Percentiles rank a stretch among this genome's conserved stretches.
These are phyloP conservation scores for Sycophila texana DNA, from an alignment of 2,888 invertebrate species.

Conservation along the genomic window DNA sequence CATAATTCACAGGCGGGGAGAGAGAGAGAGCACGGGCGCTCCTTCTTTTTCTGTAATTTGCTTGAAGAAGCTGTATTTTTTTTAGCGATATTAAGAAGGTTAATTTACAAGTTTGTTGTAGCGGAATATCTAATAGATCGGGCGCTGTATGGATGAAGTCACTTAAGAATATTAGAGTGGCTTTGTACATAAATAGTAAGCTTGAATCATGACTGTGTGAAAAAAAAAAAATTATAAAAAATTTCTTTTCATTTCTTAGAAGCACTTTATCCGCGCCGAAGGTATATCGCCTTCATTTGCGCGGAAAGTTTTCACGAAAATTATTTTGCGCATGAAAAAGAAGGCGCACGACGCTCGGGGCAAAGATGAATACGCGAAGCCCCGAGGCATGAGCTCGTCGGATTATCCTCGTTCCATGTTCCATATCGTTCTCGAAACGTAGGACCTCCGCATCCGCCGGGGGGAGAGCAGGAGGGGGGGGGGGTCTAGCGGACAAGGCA, in stretches of 20 bases:
- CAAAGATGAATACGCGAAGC: slow-evolving; percentile 42
- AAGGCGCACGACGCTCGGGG: not conserved
- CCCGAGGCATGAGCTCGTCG: slow-evolving; percentile 32
- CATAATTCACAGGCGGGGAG: slow-evolving; percentile 8
- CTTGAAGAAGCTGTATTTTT: slow-evolving; percentile 21
- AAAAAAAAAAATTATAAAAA: not conserved
- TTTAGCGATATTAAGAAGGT: slow-evolving; percentile 35
- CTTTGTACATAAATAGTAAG: slow-evolving; percentile 1
- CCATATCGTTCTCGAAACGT: slow-evolving; percentile 59
- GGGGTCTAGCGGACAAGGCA: slow-evolving; percentile 74
- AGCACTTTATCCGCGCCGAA: not conserved
- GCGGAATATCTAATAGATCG: slow-evolving; percentile 27
- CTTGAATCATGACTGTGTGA: not conserved
- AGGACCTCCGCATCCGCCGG: slow-evolving; percentile 21
- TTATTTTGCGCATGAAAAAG: not conserved
- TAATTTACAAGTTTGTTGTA: slow-evolving; percentile 34
- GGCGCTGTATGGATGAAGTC: not conserved
- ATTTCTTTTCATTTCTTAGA: not conserved
- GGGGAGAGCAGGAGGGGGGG: slow-evolving; percentile 59
- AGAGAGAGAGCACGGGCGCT: not conserved
- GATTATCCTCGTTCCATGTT: slow-evolving; percentile 60
- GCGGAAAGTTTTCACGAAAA: not conserved
- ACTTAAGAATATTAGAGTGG: slow-evolving; percentile 21
- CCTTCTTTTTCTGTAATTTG: slow-evolving; percentile 34
- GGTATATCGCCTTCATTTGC: not conserved